These are phyloP conservation scores for Argya squamiceps DNA, from an alignment of 2,797 vertebrate genomes.

Conservation along the genomic window DNA sequence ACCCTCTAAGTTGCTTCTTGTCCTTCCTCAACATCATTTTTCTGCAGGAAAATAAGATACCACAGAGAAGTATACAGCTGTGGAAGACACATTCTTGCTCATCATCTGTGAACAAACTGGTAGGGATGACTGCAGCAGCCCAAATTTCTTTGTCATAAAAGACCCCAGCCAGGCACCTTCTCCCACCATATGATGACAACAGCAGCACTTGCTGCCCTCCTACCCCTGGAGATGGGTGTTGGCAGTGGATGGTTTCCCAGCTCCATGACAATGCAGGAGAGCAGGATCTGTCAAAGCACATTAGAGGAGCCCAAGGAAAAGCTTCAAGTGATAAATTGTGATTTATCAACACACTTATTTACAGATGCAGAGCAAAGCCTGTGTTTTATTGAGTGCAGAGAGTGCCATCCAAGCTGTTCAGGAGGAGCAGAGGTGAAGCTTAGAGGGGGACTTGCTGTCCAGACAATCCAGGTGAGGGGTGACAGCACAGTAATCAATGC, in stretches of 20 bases:
- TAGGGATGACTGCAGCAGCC: fast-evolving
- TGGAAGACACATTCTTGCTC: not conserved
- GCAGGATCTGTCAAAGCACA: not conserved
- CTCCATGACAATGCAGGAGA: not conserved
- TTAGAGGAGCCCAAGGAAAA: not conserved
- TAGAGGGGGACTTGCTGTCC: not conserved
- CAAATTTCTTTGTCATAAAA: not conserved
- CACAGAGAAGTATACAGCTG: fast-evolving
- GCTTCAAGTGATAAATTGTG: not conserved
- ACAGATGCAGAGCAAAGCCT: not conserved
- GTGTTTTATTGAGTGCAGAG: not conserved
- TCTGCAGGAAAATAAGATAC: not conserved
- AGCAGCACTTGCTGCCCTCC: not conserved
- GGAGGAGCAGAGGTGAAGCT: not conserved
- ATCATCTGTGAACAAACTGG: not conserved
- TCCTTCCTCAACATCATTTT: not conserved
- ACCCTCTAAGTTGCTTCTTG: not conserved
- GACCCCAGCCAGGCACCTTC: not conserved
- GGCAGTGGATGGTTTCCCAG: not conserved
- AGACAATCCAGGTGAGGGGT: not conserved
- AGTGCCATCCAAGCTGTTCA: not conserved
- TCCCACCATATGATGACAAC: not conserved
- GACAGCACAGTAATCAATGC: not conserved
- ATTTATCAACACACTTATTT: not conserved
- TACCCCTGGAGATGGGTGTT: not conserved